Conservation (phyloP, 1,140 invertebrate genomes). For the Himalopsyche phryganea region DNA sequence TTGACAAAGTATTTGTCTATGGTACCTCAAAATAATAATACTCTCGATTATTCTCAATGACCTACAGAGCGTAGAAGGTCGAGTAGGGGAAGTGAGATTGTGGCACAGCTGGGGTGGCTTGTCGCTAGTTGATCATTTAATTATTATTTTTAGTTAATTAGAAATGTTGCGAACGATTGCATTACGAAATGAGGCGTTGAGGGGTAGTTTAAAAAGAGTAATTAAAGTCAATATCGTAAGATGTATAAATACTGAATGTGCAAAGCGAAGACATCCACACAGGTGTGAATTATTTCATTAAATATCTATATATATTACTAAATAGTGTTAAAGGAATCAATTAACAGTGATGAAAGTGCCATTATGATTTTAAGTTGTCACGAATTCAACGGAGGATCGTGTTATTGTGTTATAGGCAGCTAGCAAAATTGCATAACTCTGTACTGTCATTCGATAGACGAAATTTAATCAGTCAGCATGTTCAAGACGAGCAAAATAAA, state of each 20-base stretch:
- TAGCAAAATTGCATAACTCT: slow-evolving; percentile 44
- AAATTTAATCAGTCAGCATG: too few relatives aligned
- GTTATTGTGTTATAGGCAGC: slow-evolving; percentile 16
- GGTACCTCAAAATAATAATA: too few relatives aligned
- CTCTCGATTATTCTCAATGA: slow-evolving; percentile 26
- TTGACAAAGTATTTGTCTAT: too few relatives aligned
- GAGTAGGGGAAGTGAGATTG: slow-evolving; percentile 11
- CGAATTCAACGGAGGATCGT: too few relatives aligned
- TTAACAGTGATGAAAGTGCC: too few relatives aligned
- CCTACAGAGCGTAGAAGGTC: slow-evolving; percentile 51
- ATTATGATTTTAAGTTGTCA: too few relatives aligned
- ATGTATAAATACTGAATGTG: slow-evolving; percentile 58
- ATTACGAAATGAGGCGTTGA: slow-evolving; percentile 61
- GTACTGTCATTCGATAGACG: too few relatives aligned
- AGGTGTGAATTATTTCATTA: slow-evolving; percentile 37
- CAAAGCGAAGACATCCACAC: slow-evolving; percentile 58
- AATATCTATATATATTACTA: too few relatives aligned
- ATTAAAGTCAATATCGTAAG: slow-evolving; percentile 55
- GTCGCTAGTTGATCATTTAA: slow-evolving; percentile 6
- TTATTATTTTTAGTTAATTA: slow-evolving; percentile 22
- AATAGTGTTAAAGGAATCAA: too few relatives aligned
- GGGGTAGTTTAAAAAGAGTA: slow-evolving; percentile 56
- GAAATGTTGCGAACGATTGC: slow-evolving; percentile 64
- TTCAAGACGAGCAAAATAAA: too few relatives aligned
- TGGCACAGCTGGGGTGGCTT: slow-evolving; percentile 3